phyloP scores from a whole-genome alignment of 2,113 vertebrate species.

The Corythornis madagascariensis region DNA sequence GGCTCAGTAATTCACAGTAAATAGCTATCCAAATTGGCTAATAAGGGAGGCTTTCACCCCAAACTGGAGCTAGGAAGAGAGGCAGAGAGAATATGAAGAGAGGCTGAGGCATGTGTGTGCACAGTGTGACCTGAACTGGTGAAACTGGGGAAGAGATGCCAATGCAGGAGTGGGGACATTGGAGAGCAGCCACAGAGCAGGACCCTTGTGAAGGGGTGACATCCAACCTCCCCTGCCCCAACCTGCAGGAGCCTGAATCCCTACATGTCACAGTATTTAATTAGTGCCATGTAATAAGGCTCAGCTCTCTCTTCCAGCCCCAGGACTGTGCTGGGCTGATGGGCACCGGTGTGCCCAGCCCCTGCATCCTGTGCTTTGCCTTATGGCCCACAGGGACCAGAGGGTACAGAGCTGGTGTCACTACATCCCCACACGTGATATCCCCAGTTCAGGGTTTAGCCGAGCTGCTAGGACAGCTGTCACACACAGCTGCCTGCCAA shows the following conservation, averaged over 20 bases:
- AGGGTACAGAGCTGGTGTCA: background rate
- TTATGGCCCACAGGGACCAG: accelerated
- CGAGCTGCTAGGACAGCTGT: background rate
- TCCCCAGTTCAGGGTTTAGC: background rate
- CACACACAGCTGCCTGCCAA: background rate
- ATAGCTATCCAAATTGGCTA: constrained; percentile 79
- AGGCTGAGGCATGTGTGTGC: constrained; percentile 9
- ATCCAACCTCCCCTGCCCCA: background rate
- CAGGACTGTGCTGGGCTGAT: background rate
- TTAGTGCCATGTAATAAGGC: background rate
- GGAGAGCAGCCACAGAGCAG: background rate
- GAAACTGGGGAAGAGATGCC: background rate
- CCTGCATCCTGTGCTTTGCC: accelerated
- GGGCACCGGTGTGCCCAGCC: background rate
- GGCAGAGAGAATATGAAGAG: constrained; percentile 21
- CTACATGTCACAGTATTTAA: accelerated
- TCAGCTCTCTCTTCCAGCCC: background rate
- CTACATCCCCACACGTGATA: accelerated
- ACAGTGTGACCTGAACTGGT: constrained; percentile 41
- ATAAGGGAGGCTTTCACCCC: constrained; percentile 80
- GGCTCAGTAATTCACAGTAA: constrained; percentile 77
- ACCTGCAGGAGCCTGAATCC: background rate
- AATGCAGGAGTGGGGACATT: background rate
- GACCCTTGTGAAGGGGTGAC: background rate
- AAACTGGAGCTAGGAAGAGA: constrained; percentile 63